Evolutionary conservation across 2,113 vertebrate genomes (phyloP).

Genomic region (Silurus glanis): DNA sequence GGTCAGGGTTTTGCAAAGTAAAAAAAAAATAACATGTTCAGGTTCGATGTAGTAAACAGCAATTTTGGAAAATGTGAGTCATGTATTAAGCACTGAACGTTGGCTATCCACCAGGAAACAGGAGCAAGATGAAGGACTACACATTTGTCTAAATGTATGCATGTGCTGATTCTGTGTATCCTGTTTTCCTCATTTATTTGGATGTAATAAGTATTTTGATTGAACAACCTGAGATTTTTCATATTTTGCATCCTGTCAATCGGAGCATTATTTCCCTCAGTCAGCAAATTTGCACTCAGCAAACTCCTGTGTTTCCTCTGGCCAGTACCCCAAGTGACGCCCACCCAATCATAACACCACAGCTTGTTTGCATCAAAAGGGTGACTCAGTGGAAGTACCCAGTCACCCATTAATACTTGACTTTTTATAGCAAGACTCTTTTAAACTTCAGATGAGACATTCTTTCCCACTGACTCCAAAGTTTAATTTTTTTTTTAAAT

Average conservation of each 20-base stretch:
- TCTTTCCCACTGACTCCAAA: conserved; percentile 38
- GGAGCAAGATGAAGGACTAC: conserved; percentile 19
- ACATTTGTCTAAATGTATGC: neutral
- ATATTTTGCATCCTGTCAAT: neutral
- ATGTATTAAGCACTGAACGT: conserved; percentile 18
- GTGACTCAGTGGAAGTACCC: conserved; percentile 43
- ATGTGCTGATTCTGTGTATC: neutral
- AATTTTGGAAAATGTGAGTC: conserved; percentile 46
- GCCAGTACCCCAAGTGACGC: neutral
- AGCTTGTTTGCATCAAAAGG: conserved; percentile 29
- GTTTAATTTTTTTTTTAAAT: conserved; percentile 25
- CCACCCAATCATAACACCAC: conserved; percentile 24
- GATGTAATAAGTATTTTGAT: too few relatives aligned
- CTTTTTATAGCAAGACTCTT: neutral
- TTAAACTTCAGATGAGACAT: conserved; percentile 21
- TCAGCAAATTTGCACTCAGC: neutral
- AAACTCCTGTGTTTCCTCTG: conserved; percentile 32
- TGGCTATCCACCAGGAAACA: conserved; percentile 9
- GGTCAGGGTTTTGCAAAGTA: neutral
- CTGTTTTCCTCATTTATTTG: neutral
- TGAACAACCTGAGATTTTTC: neutral
- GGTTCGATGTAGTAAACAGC: conserved; percentile 1
- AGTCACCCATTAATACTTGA: conserved; percentile 20
- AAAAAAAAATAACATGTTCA: neutral
- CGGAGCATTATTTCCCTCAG: neutral